Conservation (phyloP, 1,140 invertebrate genomes). For the Ephestia elutella region DNA sequence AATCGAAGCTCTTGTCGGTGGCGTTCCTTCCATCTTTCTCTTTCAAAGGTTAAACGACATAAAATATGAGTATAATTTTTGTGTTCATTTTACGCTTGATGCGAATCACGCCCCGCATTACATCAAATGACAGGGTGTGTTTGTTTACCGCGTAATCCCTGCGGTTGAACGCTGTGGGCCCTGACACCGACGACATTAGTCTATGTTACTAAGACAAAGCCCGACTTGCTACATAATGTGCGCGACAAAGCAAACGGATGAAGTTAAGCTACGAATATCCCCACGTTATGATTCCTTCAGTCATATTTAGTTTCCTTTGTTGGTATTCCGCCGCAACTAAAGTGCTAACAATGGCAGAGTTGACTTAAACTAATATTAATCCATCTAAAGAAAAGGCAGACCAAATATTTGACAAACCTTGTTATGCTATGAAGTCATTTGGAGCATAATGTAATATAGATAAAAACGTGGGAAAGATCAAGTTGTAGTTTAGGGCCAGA, state of each 20-base stretch:
- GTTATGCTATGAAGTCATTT: no score
- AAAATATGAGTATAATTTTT: slow-evolving; percentile 8
- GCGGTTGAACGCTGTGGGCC: slow-evolving; percentile 15
- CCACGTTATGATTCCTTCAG: slow-evolving; percentile 7
- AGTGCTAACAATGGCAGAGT: background rate
- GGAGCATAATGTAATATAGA: no score
- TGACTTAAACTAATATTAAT: background rate
- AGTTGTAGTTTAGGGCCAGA: no score
- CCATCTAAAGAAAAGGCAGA: no score
- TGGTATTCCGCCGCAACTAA: no score
- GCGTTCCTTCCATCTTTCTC: no score
- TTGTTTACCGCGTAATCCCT: slow-evolving; percentile 21
- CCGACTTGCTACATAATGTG: slow-evolving; percentile 4
- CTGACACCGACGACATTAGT: slow-evolving; percentile 27
- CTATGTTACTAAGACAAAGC: slow-evolving; percentile 27
- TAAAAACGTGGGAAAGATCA: no score
- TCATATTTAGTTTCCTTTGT: no score
- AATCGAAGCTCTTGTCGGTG: no score
- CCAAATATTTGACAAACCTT: no score
- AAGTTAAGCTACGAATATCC: slow-evolving; percentile 10
- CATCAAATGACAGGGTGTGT: slow-evolving; percentile 23
- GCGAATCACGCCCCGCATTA: slow-evolving; percentile 20
- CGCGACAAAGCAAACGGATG: slow-evolving; percentile 11
- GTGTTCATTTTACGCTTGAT: slow-evolving; percentile 6
- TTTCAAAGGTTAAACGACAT: no score